Base-by-base conservation (phyloP, 2,113 vertebrate genomes). In the Scolopax mira region DNA sequence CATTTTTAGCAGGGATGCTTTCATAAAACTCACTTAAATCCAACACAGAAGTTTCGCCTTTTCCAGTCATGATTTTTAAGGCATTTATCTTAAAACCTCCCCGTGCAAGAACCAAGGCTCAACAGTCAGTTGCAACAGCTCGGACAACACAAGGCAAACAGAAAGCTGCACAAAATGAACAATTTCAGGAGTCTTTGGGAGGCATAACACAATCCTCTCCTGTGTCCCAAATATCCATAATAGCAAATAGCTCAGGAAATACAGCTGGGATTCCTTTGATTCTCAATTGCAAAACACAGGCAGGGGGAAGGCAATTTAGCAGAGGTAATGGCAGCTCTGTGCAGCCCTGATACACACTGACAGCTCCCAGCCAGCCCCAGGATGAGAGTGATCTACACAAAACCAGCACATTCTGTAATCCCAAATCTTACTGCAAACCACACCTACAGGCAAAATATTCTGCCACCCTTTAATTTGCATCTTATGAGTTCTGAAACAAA, bases 261-360 rank as follows among this genome's bases (percentile, higher is more conserved):
- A 71, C 15, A 70, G 25, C 8, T 75, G 33, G 28, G n/a, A 35
- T 70, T 65, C 11, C 30, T 72, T 78, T 67, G 48, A 51, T 55
- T 49, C 54, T 67, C 44, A 60, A 18, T 1, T 49, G 28, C 44
- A 52, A 52, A 64, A 81, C 22, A 48, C 10, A 5, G 10, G 3
- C 5, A 13, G 9, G 1, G 6, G 1, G 4, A 19, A 22, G 0
- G 3, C 27, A 60, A 16, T 42, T 81, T 60, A 82, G 31, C 17
- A 66, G 58, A 49, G 51, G 27, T 42, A 46, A 78, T n/a, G 24
- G 71, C 39, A 90, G 52, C 28, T 66, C 15, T 42, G 9, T 4
- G 6, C 23, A 61, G 46, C 58, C 30, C 31, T 58, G 57, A 46
- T 15, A 31, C 0, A 5, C 33, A 51, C n/a, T 27, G 35, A 78